Evolutionary conservation across 2,797 vertebrate species (phyloP), one percentile per base, ranked within the genome.

Genomic region (Arnoldichthys spilopterus): DNA sequence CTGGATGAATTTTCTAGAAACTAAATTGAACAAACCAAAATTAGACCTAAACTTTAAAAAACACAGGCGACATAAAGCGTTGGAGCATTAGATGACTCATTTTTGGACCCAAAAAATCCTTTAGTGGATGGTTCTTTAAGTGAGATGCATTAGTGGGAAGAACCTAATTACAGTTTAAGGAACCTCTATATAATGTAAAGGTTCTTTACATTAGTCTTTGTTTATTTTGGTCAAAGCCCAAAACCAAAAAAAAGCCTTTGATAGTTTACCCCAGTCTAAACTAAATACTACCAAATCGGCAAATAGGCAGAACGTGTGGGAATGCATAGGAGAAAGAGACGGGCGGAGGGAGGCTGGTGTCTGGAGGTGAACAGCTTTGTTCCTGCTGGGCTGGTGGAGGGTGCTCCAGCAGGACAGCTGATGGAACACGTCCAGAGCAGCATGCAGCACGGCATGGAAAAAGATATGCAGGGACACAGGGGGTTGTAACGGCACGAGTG

Each of bases 381-480:
- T 77, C 74, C 75, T 68, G 75, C 70, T 26, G 70, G 69, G 63
- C 53, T 20, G 47, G 61, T 37, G 37, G 47, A 70, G 67, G 72
- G 40, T 69, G 49, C 58, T 75, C 56, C 24, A 37, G 47, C 62
- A 43, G 71, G 59, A 80, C 26, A 32, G 45, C 34, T 34, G 72
- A 78, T 59, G 64, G 78, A 74, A 68, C 66, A 49, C n/a, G 56
- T 71, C 72, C 72, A 74, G 66, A 72, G 67, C 72, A 75, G 72
- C 66, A 43, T 24, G 54, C 47, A 49, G 59, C 18, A 16, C 11
- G 32, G n/a, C 28, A 67, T 54, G 32, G 6, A 37, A 12, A 56
- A 11, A 34, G 11, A 71, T 22, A 5, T 22, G 2, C 51, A 34
- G 15, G 34, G 56, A 62, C 1, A 16, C 40, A 54, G 74, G 59